Conservation (phyloP, 2,888 invertebrate genomes). For the Cactoblastis cactorum region DNA sequence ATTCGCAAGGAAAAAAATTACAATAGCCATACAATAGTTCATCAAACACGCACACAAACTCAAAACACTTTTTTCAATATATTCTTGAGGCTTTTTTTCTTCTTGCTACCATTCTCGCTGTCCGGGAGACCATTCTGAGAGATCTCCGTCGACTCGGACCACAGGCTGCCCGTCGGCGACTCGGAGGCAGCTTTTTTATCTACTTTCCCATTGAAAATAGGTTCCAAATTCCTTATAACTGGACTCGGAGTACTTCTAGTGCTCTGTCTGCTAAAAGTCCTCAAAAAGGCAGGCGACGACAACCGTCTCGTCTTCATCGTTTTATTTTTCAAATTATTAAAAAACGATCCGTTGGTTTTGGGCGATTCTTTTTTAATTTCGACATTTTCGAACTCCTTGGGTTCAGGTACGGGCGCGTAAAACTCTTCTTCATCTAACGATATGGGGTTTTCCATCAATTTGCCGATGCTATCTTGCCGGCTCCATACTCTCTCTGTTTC, state of each 20-base stretch:
- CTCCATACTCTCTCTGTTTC: conserved; percentile 56
- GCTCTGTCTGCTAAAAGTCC: conserved; percentile 76
- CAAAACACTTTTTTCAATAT: conserved; percentile 90
- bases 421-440: conserved; percentile 78
- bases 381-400: conserved; percentile 54
- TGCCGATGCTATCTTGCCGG: conserved; percentile 55
- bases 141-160: conserved; percentile 71
- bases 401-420: conserved; percentile 70
- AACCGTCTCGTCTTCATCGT: conserved; percentile 74
- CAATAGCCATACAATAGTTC: conserved; percentile 46
- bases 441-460: conserved; percentile 71
- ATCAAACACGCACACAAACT: conserved; percentile 34
- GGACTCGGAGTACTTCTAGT: conserved; percentile 64
- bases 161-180: conserved; percentile 68
- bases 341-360: conserved; percentile 71
- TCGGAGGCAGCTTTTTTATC: conserved; percentile 60
- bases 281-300: conserved; percentile 80
- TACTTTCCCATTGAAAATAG: conserved; percentile 59
- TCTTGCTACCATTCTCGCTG: conserved; percentile 65
- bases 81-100: conserved; percentile 85
- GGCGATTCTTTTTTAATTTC: conserved; percentile 49
- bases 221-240: conserved; percentile 50
- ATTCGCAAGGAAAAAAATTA: conserved; percentile 68
- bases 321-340: conserved; percentile 67
- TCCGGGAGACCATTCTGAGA: conserved; percentile 60